Base-by-base conservation (phyloP, 2,797 vertebrate genomes). In the Craterocephalus amniculus region DNA sequence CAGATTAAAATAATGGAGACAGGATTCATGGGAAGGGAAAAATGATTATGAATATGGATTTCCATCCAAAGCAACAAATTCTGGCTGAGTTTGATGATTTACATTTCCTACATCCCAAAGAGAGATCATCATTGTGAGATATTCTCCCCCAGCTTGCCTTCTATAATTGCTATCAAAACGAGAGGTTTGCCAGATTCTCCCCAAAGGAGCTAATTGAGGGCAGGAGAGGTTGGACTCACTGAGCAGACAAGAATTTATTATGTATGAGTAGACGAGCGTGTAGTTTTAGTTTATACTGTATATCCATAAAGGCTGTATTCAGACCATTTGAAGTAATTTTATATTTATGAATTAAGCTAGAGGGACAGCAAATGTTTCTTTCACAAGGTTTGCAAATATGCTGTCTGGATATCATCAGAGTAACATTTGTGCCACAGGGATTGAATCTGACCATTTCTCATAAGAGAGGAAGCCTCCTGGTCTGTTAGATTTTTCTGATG, bases 401-500 rank as follows among this genome's bases (percentile, higher is more conserved):
- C 6, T 27, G 4, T 78, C 51, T 73, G 49, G 35, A 69, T 74
- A 66, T 66, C 11, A 72, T 78, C 62, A 54, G 43, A 75, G 48
- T 59, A 67, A 79, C 45, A 22, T 72, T 83, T 82, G 48, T 70
- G 67, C 80, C 64, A 68, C 18, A 27, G 67, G 60, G 68, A 67
- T 58, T 45, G 52, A 76, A 14, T 72, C 78, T 72, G 80, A 71
- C 76, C 83, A 71, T 38, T 67, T 80, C 78, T 82, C 74, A 84
- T 74, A 49, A 81, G 80, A 73, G 72, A 67, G 61, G 63, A 57
- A 48, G 65, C 51, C 74, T 81, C 63, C 31, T 36, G 40, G 67
- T 76, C 80, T 73, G 81, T 84, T 73, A 79, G 79, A 88, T 86
- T 86, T 84, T 78, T 83, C 83, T 84, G 79, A 88, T 91, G 88